phyloP scores from a whole-genome alignment of 1,140 invertebrate species.

The Drosophila bocqueti region DNA sequence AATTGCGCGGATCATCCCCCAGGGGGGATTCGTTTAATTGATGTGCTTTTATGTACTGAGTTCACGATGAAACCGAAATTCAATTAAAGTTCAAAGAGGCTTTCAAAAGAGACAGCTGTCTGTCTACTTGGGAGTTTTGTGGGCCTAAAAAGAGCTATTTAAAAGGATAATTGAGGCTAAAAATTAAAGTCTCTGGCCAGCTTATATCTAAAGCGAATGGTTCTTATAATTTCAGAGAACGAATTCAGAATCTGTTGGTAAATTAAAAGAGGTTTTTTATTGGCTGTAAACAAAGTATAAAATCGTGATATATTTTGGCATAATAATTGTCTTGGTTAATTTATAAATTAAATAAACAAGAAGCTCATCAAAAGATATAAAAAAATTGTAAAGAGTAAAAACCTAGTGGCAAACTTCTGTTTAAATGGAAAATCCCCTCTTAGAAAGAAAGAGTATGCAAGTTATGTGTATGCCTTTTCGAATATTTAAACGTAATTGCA shows the following conservation, averaged over 20 bases:
- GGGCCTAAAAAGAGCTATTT: background rate
- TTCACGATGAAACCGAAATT: constrained; percentile 7
- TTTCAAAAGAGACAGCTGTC: constrained; percentile 8
- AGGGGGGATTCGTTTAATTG: constrained; percentile 6
- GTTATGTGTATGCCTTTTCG: constrained; percentile 18
- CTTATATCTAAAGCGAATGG: background rate
- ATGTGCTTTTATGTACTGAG: constrained; percentile 11
- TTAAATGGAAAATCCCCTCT: constrained; percentile 4
- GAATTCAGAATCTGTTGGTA: background rate
- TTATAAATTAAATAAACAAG: too few relatives aligned
- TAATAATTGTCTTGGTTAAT: background rate
- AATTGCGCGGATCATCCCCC: constrained; percentile 12
- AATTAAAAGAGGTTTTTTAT: background rate
- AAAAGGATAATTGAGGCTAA: background rate
- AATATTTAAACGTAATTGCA: constrained; percentile 59
- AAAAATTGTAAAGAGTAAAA: background rate
- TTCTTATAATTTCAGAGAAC: background rate
- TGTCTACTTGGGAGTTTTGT: background rate
- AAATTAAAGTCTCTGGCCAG: background rate
- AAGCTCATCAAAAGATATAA: background rate
- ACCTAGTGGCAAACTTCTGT: background rate
- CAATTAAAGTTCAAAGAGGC: constrained; percentile 30
- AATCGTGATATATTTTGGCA: background rate
- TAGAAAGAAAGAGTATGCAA: constrained; percentile 10
- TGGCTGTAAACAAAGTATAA: background rate